Evolutionary conservation across 2,888 invertebrate species (phyloP).

Genomic region (Siphonodentalium dalli): DNA sequence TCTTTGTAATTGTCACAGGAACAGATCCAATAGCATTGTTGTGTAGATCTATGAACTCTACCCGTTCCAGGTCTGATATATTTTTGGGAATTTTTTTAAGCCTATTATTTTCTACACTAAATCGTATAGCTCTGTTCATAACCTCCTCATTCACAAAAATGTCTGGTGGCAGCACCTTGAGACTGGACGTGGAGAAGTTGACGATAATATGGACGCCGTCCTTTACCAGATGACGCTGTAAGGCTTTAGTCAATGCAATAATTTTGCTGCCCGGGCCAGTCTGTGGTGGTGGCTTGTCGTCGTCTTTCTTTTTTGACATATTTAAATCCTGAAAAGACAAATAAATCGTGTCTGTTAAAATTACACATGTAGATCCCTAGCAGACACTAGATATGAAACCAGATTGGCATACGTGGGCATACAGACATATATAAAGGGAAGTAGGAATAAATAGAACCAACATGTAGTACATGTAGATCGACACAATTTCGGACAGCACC

Average conservation of each 20-base stretch:
- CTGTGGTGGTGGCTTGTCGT: slow-evolving; percentile 53
- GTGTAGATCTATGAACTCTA: slow-evolving; percentile 43
- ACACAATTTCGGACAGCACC: too few relatives aligned
- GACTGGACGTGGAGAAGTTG: slow-evolving; percentile 44
- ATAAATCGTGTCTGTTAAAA: too few relatives aligned
- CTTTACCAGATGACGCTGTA: slow-evolving; percentile 44
- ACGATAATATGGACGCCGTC: slow-evolving; percentile 31
- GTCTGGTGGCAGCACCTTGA: slow-evolving; percentile 51
- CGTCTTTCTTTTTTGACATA: slow-evolving; percentile 56
- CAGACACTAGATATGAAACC: too few relatives aligned
- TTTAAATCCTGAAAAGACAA: too few relatives aligned
- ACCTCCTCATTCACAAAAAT: slow-evolving; percentile 59
- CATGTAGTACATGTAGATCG: too few relatives aligned
- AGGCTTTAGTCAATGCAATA: slow-evolving; percentile 48
- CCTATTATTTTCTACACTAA: slow-evolving; percentile 56
- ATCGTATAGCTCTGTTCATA: slow-evolving; percentile 35
- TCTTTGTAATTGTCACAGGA: slow-evolving; percentile 46
- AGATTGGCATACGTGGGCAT: too few relatives aligned
- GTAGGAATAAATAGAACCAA: too few relatives aligned
- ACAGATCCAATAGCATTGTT: slow-evolving; percentile 49
- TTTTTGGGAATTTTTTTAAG: slow-evolving; percentile 58
- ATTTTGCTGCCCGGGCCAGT: slow-evolving; percentile 63
- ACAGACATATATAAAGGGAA: too few relatives aligned
- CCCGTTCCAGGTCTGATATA: slow-evolving; percentile 44
- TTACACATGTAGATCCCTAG: too few relatives aligned